Base-by-base conservation (phyloP, 2,888 invertebrate genomes). In the Myathropa florea region DNA sequence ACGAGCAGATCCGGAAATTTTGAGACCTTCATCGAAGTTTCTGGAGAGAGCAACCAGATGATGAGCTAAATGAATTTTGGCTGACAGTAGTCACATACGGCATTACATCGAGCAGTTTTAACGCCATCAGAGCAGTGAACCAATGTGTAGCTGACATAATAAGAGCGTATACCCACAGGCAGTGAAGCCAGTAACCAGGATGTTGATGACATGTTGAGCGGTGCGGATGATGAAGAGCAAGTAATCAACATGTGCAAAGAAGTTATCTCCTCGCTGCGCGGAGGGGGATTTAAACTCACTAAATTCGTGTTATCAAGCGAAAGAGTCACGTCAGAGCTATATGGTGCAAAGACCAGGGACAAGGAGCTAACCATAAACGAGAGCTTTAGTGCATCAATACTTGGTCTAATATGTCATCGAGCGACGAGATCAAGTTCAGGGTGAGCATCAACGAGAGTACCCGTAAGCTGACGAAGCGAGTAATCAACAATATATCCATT, bases 21-120 rank as follows among this genome's bases (percentile, higher is more conserved):
- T 59, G 75, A 59, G 67, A 80, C 6, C 33, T 73, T 0, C 73
- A 80, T 21, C 28, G 53, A 21, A 80, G 73, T 9, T 53, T 80
- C 23, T 80, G 79, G 79, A 72, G 72, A 30, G 70, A 79, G 28
- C 30, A 18, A 14, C 59, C 60, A 9, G 18, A 36, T n/a, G 14
- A 75, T 23, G 26, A 26, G 28, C n/a, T 80, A 3, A 14, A 12
- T 0, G 68, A 68, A 23, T 80, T 73, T 21, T 68, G 61, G 55
- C 67, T 81, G 0, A 73, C 59, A 18, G 61, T 46, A 3, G 72
- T 67, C 10, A 73, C 80, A 1, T 72, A 46, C 21, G 65, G 60
- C 21, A 65, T 79, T 59, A 28, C 79, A 3, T 79, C 79, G n/a
- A 65, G 59, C 14, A 59, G 46, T n/a, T 71, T 70, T 21, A 61